Evolutionary conservation across 1,140 invertebrate genomes (phyloP), one percentile per base, ranked within the genome.

Genomic region (Formica exsecta): DNA sequence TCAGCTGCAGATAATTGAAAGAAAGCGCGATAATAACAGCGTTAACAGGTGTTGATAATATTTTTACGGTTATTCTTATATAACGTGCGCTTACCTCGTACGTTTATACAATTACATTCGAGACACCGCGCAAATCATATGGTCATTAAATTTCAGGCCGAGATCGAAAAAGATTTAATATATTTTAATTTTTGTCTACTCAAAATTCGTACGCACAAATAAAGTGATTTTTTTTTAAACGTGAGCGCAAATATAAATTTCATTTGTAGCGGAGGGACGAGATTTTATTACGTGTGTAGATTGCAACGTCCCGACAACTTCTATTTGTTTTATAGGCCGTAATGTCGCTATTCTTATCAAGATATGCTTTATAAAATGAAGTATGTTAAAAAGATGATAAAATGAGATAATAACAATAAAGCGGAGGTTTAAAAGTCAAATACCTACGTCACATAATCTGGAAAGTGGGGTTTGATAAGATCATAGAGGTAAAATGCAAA

Each of bases 391-490:
- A 61, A 81, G 79, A 81, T 71, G 59, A 73, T 59, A 73, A 81
- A 81, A 38, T 61, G 19, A 25, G 41, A 25, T 73, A 57, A 59
- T 32, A 51, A 44, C 3, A 32, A 19, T 19, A 29, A 65, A 8
- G 16, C n/a, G 25, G 13, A 36, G 11, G 51, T 25, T 81, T 81
- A 59, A n/a, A 5, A 51, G 7, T 61, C 25, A 29, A 70, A 51
- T 41, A 44, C 8, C 44, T 70, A 25, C 22, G 11, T 1, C 61
- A 9, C 9, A 54, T 70, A 73, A 73, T 71, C 66, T 61, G 65
- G 7, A 81, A 81, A 71, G 41, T 59, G 25, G 25, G 0, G 11
- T 73, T 73, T 73, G 79, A 81, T 81, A 81, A 81, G 79, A 81
- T 19, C 4, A 22, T 29, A 71, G 19, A 13, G 68, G 44, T 68